Base-by-base conservation (phyloP, 1,140 invertebrate genomes). In the Lucilia sericata region DNA sequence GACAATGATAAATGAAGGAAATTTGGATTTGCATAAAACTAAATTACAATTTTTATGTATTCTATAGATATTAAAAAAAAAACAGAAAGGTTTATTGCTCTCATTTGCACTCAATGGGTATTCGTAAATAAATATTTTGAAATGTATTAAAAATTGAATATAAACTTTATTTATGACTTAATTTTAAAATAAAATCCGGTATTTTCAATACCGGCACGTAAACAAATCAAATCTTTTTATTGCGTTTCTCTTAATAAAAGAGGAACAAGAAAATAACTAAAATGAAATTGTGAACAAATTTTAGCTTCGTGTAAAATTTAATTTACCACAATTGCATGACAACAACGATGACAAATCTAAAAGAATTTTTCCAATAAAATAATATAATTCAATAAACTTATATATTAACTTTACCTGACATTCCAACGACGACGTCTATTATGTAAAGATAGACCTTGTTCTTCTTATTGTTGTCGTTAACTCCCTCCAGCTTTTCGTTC, bases 251-350 rank as follows among this genome's bases (percentile, higher is more conserved):
- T 25, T 30, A 21, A 49, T 49, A 80, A 25, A 49, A 42, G 42
- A 42, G 42, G 42, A 42, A 42, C 42, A 42, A 42, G 10, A 42
- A 42, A 42, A 42, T 7, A 42, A 42, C 5, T 42, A 5, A 42
- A 42, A 78, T 30, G 36, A 78, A 78, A 42, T 78, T 34, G 4
- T 78, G 14, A 10, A 78, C 17, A 78, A 78, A 49, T 49, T 80
- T 80, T 17, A 60, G n/a, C n/a, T 21, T 70, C 65, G 65, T 80
- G 42, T 42, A 80, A 49, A 80, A 80, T 80, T 80, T 51, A 80
- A 80, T 80, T 80, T 80, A 80, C 76, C 76, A 80, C 76, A 80
- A 80, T 80, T 80, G 76, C 76, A 80, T 80, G 76, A 13, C 65
- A 21, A 25, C 65, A 21, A 21, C 76, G 76, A 80, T 80, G 76